These are phyloP conservation scores for Luidia sarsii DNA, from an alignment of 53 echinoderm and acorn worm species.

Conservation along the genomic window DNA sequence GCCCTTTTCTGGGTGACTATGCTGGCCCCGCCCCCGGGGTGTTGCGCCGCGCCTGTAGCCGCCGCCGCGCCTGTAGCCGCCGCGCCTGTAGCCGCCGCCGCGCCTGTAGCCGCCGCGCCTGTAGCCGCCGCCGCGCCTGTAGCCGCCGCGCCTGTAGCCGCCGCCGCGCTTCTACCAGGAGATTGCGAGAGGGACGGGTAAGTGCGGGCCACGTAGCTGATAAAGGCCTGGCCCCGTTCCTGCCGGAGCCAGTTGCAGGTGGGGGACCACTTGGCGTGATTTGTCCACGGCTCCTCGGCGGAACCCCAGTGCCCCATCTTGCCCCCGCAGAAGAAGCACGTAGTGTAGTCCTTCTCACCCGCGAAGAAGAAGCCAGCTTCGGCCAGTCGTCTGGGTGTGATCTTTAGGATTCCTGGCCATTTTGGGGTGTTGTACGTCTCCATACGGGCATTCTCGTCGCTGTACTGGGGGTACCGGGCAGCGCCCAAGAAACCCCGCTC, in stretches of 20 bases:
- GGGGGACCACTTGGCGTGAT: conserved; percentile 96
- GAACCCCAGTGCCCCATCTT: conserved; percentile 92
- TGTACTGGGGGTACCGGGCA: conserved; percentile 66
- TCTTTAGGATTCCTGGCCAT: conserved; percentile 64
- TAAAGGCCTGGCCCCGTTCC: conserved; percentile 81
- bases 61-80: no score
- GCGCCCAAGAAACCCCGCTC: conserved; percentile 35
- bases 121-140: no score
- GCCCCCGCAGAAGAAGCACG: conserved; percentile 95
- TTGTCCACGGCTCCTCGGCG: conserved; percentile 87
- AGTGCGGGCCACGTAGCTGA: conserved; percentile 57
- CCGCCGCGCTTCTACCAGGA: no score
- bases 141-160: no score
- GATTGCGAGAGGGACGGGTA: no score
- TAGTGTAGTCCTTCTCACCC: conserved; percentile 83
- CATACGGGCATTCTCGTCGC: conserved; percentile 67
- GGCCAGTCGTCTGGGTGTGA: conserved; percentile 62
- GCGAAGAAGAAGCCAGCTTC: conserved; percentile 91
- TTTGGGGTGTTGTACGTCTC: conserved; percentile 30
- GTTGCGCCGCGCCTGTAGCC: no score
- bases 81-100: no score
- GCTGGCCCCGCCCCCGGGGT: no score
- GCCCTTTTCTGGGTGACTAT: no score
- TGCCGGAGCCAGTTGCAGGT: conserved; percentile 85
- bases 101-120: no score